These are phyloP conservation scores for Nanorana parkeri DNA, from an alignment of 2,113 vertebrate species.

Conservation along the genomic window DNA sequence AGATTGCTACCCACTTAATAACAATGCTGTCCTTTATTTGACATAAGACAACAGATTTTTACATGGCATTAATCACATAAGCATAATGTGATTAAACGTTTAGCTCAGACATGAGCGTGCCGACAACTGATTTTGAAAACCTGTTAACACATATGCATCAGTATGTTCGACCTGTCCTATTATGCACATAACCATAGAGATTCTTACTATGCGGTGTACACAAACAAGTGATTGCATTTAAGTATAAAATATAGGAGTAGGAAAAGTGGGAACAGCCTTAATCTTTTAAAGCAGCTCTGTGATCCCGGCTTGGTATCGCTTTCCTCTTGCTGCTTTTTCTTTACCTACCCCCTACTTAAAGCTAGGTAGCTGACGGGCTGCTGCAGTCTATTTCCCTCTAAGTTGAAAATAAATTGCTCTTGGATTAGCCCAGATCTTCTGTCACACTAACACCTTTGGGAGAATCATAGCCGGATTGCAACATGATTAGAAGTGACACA, in stretches of 20 bases:
- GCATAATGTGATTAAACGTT: too few relatives aligned
- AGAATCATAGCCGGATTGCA: constrained; percentile 37
- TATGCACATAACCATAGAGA: too few relatives aligned
- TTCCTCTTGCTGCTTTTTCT: neutral
- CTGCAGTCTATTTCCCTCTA: constrained; percentile 28
- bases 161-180: too few relatives aligned
- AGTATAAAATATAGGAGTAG: too few relatives aligned
- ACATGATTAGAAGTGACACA: constrained; percentile 45
- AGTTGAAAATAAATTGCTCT: constrained; percentile 53
- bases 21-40: too few relatives aligned
- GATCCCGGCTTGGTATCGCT: neutral
- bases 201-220: too few relatives aligned
- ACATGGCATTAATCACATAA: too few relatives aligned
- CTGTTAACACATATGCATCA: neutral
- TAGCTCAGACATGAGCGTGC: neutral
- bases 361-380: constrained; percentile 19
- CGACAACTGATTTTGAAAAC: neutral
- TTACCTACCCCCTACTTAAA: constrained; percentile 1
- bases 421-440: constrained; percentile 44
- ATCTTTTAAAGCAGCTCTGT: neutral
- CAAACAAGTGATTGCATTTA: too few relatives aligned
- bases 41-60: too few relatives aligned
- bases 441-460: constrained; percentile 36
- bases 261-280: neutral
- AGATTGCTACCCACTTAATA: too few relatives aligned